Evolutionary conservation across 2,888 invertebrate genomes (phyloP), one percentile per base, ranked within the genome.

Genomic region (Aleiodes leptofemur): DNA sequence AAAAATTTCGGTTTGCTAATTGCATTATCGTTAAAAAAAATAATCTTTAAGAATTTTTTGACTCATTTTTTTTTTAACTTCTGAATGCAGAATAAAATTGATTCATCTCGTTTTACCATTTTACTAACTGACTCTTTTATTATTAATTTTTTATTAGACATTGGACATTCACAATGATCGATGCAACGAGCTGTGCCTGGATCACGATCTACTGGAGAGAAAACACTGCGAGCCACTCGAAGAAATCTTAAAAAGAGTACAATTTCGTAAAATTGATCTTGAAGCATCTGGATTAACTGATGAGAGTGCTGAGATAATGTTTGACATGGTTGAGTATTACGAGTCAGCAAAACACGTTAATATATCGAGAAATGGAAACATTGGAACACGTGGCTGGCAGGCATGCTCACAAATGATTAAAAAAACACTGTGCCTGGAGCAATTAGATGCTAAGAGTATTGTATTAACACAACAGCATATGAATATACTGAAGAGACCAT

Each of bases 291-390:
- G 91, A 73, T 90, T 95, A 43, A 94, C 95, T 81, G 95, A 96
- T 85, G 95, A 95, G 86, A 86, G 86, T 80, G 91, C 94, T 56
- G 94, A 95, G 82, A 95, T 96, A 57, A 88, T 97, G 72, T 97
- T 96, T 88, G 97, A 97, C 88, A 97, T 97, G 95, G 92, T 97
- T 78, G 97, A 97, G 87, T 97, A 96, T 89, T 97, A 97, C 89
- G 97, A 97, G 87, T 96, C 96, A 59, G 91, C 92, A 0, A 90
- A 89, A 78, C 92, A 93, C 80, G 90, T 97, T 77, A 94, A 95
- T 87, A 94, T 97, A 79, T 94, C 94, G 48, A 94, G 93, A 69
- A 96, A 96, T 88, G 91, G 93, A 76, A 92, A 92, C 82, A 95
- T 96, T 88, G 94, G 95, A 73, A 91, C 92, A 61, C 91, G 95